These are phyloP conservation scores for Parotia lawesii DNA, from an alignment of 2,113 vertebrate species.

Conservation along the genomic window DNA sequence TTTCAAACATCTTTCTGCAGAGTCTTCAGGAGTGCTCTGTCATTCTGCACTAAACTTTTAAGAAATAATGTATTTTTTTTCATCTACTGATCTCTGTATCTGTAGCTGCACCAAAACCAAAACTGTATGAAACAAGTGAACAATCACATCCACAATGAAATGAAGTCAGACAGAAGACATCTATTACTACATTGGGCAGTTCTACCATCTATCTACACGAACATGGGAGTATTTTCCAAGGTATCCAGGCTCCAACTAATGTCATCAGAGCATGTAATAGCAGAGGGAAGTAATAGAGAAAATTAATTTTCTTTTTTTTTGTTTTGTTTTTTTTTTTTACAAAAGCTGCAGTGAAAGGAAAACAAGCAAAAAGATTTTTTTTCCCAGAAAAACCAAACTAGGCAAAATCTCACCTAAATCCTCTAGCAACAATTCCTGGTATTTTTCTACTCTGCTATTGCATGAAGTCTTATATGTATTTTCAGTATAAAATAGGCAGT, in stretches of 20 bases:
- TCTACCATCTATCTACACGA: not conserved
- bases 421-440: not conserved
- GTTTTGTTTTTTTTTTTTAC: not conserved
- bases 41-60: not conserved
- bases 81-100: not conserved
- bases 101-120: not conserved
- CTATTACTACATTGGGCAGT: not conserved
- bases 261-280: not conserved
- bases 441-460: not conserved
- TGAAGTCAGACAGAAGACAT: not conserved
- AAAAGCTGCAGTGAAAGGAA: not conserved
- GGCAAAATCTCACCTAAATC: not conserved
- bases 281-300: not conserved
- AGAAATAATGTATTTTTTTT: not conserved
- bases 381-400: not conserved
- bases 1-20: not conserved
- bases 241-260: not conserved
- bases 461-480: not conserved
- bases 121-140: not conserved
- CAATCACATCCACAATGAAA: not conserved
- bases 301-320: not conserved
- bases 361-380: not conserved
- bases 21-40: not conserved
- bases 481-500: not conserved
- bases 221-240: not conserved